Conservation (phyloP, 1,140 invertebrate genomes). For the Ridgeia piscesae region DNA sequence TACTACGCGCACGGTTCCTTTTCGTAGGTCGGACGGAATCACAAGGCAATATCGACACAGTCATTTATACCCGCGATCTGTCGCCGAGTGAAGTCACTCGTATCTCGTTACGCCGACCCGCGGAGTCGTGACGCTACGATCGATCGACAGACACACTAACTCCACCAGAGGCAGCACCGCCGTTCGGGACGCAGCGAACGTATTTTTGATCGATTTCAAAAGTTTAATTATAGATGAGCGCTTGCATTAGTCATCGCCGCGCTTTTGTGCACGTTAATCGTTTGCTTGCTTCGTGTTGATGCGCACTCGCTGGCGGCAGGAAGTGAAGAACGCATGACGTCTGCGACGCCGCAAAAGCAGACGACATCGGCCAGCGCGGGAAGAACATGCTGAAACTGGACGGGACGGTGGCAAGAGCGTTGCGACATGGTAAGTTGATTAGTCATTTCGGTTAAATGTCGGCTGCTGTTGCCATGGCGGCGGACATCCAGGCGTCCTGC, state of each 20-base stretch:
- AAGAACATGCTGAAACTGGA: neutral
- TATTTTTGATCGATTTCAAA: slow-evolving; percentile 1
- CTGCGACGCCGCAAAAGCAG: neutral
- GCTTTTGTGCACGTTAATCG: neutral
- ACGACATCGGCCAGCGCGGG: neutral
- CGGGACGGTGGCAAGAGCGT: neutral
- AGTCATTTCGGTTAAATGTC: neutral
- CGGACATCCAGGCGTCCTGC: neutral
- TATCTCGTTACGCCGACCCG: neutral
- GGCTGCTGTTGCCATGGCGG: neutral
- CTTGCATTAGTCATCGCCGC: neutral
- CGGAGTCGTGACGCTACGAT: neutral
- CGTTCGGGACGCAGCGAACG: neutral
- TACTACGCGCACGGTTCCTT: neutral
- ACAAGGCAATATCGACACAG: neutral
- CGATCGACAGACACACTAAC: neutral
- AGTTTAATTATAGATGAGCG: neutral
- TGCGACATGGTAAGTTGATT: neutral
- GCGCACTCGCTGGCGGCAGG: neutral
- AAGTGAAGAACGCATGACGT: neutral
- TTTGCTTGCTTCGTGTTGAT: neutral
- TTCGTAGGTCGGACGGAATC: neutral
- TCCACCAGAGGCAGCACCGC: neutral
- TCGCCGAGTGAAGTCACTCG: neutral
- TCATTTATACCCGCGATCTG: neutral